A percentile compares a stretch with the other conserved stretches of the same genome.
These are phyloP conservation scores for Pandion haliaetus DNA, from an alignment of 2,113 vertebrate species.

Conservation along the genomic window DNA sequence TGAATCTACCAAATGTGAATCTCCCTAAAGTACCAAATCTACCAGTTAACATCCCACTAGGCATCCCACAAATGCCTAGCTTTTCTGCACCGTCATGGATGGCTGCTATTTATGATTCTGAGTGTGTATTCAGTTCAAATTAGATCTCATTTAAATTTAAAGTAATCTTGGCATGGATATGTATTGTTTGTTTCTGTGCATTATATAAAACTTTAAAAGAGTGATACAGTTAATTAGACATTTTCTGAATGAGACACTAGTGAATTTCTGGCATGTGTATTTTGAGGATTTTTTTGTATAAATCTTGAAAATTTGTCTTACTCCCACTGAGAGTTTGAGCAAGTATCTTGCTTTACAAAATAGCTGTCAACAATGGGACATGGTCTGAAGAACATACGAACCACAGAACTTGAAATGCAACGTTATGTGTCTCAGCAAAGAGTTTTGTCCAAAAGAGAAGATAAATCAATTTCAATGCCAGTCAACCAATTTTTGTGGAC, in stretches of 20 bases:
- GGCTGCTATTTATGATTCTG: conserved; percentile 98
- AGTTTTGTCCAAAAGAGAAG: conserved; percentile 23
- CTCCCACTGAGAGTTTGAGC: conserved; percentile 66
- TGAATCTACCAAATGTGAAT: conserved; percentile 99
- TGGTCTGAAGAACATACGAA: neutral
- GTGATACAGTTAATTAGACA: conserved; percentile 76
- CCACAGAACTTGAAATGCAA: neutral
- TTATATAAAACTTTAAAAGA: conserved; percentile 75
- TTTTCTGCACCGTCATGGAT: conserved; percentile 99
- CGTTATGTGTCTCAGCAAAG: conserved; percentile 32
- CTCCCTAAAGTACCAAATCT: conserved; percentile 99
- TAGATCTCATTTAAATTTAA: conserved; percentile 86
- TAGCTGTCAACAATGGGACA: conserved; percentile 46
- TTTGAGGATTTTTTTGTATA: conserved; percentile 66
- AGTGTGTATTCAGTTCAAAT: conserved; percentile 99
- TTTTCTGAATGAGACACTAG: conserved; percentile 76
- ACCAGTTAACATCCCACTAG: conserved; percentile 99
- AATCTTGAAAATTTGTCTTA: conserved; percentile 71
- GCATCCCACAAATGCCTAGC: conserved; percentile 99
- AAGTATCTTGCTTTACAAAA: conserved; percentile 64
- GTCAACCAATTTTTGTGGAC: conserved; percentile 40
- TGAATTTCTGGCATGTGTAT: conserved; percentile 76
- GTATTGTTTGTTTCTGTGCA: conserved; percentile 81
- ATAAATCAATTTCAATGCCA: conserved; percentile 10
- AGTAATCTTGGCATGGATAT: conserved; percentile 96